Evolutionary conservation across 2,113 vertebrate genomes (phyloP), one percentile per base, ranked within the genome.

Genomic region (Bufo gargarizans): DNA sequence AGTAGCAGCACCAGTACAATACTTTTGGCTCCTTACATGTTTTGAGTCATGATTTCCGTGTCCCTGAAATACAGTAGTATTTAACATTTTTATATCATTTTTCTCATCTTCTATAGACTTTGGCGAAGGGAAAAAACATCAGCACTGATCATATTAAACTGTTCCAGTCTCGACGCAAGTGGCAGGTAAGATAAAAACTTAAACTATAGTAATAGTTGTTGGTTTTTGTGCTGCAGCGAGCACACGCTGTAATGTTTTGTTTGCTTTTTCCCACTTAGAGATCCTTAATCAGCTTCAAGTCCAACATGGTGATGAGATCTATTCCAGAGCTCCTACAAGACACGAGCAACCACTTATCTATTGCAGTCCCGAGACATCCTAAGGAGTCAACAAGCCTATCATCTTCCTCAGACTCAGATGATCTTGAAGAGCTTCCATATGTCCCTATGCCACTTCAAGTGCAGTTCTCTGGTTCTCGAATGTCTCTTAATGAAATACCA

Each of bases 201-300:
- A 16, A 49, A 11, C 2, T 50, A 20, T 10, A 19, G 17, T 16
- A 6, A 71, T 0, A 4, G 45, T 12, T 72, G 65, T 8, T 22
- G 43, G 16, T 16, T 72, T 58, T 43, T 3, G 78, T 33, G 14
- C 33, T 45, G 33, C 13, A n/a, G 17, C 50, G n/a, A 6, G 22
- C 3, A 10, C 7, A 14, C 0, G 3, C 2, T 5, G 13, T 89
- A 63, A 50, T 33, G 4, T 67, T 56, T 71, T 50, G 6, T 78
- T 82, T 59, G 11, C 8, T 4, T 81, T 47, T 78, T 63, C 78
- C 19, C 0, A 82, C 0, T 55, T 91, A 99, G 98, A 96, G 98
- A 81, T 99, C 98, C 0, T 95, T 99, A 85, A 97, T 99, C 94
- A 98, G 96, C 94, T 99, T 98, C 92, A 99, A 99, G 92, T 99